Base-by-base conservation (phyloP, 2,888 invertebrate species). In the Brachylomia viminalis region DNA sequence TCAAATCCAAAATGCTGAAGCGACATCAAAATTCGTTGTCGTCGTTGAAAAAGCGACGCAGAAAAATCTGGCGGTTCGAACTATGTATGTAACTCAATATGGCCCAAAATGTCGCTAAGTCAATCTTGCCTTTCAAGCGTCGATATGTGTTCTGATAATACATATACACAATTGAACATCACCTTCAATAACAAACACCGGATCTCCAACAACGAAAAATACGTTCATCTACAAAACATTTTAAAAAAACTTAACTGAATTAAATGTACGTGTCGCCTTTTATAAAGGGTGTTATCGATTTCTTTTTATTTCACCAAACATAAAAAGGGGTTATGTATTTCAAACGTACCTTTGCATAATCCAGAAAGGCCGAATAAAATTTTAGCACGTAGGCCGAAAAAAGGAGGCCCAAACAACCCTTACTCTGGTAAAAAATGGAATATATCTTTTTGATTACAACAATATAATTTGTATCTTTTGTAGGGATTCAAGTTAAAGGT, bases 391-490 rank as follows among this genome's bases (percentile, higher is more conserved):
- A 92, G 92, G 92, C 91, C 81, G 86, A 92, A 93, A 94, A 94
- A 92, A 93, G 92, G 94, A 92, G 91, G 89, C 87, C 90, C 91
- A 91, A 92, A 94, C 93, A 93, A 92, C 95, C 95, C 94, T 95
- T 95, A 90, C 90, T 90, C 88, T 83, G 88, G 84, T 92, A 92
- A 94, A 95, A 95, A 95, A 95, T 95, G 90, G 95, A 94, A 95
- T 96, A 96, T 96, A 95, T 96, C 96, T 95, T 96, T 96, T 96
- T 96, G 95, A 96, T 96, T 96, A 96, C 95, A 95, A 96, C 95
- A 95, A 96, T 96, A 95, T 95, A 95, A 95, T 95, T 94, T 94
- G 93, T 93, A 92, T 92, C 93, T 94, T 93, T 90, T 82, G 83
- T 80, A 1, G 68, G 83, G 93, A 76, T 77, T 67, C 79, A 88